phyloP scores from a whole-genome alignment of 2,113 vertebrate genomes.

The Zapornia atra region DNA sequence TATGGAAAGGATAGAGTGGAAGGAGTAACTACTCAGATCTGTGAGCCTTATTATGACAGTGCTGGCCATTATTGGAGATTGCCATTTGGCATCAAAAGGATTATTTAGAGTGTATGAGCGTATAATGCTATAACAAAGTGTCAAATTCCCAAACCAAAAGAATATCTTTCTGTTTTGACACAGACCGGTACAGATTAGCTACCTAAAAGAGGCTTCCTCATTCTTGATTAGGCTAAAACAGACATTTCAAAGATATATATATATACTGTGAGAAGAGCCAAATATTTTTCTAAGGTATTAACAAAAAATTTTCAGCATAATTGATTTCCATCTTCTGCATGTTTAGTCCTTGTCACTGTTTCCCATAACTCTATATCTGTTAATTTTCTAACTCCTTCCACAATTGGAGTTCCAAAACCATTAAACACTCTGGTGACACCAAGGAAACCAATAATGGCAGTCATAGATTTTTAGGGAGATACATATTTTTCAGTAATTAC shows the following conservation, averaged over 20 bases:
- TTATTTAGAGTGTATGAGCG: too few relatives aligned
- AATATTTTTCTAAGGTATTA: background rate
- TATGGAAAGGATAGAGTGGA: background rate
- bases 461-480: background rate
- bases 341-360: background rate
- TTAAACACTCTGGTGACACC: background rate
- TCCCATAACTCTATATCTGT: background rate
- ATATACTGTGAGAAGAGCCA: background rate
- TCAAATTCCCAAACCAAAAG: background rate
- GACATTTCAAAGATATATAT: background rate
- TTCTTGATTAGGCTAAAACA: background rate
- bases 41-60: background rate
- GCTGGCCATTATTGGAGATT: background rate
- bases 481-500: too few relatives aligned
- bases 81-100: background rate
- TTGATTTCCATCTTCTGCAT: background rate
- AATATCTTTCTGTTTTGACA: background rate
- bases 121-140: background rate
- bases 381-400: background rate
- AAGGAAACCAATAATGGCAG: background rate
- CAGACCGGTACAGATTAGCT: background rate
- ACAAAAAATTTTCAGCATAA: constrained; percentile 11
- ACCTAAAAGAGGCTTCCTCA: background rate
- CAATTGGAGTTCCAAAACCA: background rate
- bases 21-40: background rate